These are phyloP conservation scores for Desmodus rotundus DNA, from an alignment of 2,113 vertebrate genomes.

Conservation along the genomic window DNA sequence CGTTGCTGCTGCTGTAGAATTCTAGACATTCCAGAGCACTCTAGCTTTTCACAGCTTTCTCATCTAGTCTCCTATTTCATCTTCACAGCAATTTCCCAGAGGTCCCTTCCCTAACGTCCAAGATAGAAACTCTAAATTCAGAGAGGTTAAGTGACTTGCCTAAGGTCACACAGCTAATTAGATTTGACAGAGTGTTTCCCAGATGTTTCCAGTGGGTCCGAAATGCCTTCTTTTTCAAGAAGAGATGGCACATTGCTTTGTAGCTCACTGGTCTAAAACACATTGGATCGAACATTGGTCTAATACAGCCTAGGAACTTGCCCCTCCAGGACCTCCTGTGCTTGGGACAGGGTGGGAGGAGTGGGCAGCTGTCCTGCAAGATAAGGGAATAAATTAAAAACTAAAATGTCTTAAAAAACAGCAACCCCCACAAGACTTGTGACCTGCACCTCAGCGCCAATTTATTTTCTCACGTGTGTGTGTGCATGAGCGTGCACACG, in stretches of 20 bases:
- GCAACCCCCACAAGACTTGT: neutral
- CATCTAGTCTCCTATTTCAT: neutral
- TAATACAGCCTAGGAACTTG: neutral
- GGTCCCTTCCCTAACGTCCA: neutral
- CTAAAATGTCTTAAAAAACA: neutral
- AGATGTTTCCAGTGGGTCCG: neutral
- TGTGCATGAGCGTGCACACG: accelerated
- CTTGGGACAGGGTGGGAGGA: neutral
- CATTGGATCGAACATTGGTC: neutral
- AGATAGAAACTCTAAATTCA: neutral
- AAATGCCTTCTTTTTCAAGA: neutral
- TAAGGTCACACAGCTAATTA: constrained; percentile 14
- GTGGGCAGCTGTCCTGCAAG: neutral
- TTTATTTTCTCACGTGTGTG: neutral
- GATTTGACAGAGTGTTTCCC: neutral
- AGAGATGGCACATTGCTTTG: neutral
- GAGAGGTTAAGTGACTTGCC: neutral
- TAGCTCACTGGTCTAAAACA: neutral
- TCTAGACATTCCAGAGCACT: neutral
- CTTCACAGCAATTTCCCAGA: neutral
- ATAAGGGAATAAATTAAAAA: neutral
- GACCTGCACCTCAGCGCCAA: neutral
- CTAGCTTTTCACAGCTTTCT: neutral
- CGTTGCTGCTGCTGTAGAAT: neutral
- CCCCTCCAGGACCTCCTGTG: neutral